A percentile compares a stretch with the other conserved stretches of the same genome.
phyloP scores from a whole-genome alignment of 2,888 invertebrate genomes.

The Smittia sp. region DNA sequence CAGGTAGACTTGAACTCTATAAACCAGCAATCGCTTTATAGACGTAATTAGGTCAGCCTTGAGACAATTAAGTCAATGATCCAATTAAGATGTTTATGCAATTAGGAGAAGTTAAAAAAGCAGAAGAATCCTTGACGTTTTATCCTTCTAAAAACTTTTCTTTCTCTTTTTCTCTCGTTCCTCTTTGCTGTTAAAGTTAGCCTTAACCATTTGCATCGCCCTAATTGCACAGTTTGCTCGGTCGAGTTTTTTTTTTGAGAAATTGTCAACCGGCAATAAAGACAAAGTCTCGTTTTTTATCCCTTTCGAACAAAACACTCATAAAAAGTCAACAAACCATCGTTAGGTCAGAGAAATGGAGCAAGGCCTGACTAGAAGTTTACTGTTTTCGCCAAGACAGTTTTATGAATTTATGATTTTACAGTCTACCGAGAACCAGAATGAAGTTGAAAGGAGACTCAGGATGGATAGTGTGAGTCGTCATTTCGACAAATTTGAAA shows the following conservation, averaged over 20 bases:
- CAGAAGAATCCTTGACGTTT: background rate
- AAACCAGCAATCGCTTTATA: too few species aligned
- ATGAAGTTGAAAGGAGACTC: background rate
- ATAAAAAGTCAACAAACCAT: slow-evolving; percentile 7
- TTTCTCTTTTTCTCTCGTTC: too few species aligned
- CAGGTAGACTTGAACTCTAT: too few species aligned
- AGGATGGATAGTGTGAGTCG: background rate
- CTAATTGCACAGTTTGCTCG: too few species aligned
- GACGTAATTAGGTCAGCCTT: background rate
- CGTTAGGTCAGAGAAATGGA: background rate
- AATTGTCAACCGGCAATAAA: too few species aligned
- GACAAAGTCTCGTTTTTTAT: background rate
- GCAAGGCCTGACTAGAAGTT: background rate
- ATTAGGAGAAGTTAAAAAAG: background rate
- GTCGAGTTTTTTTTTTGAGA: too few species aligned
- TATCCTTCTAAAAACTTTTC: too few species aligned
- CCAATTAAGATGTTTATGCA: background rate
- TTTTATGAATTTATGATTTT: slow-evolving; percentile 12
- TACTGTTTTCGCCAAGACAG: background rate
- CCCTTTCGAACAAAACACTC: background rate
- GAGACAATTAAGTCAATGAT: background rate
- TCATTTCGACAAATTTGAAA: too few species aligned
- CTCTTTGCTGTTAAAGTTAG: too few species aligned
- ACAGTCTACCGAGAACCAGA: background rate
- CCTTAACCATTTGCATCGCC: too few species aligned